Evolutionary conservation across 2,113 vertebrate genomes (phyloP), one percentile per base, ranked within the genome.

Genomic region (Scomber japonicus): DNA sequence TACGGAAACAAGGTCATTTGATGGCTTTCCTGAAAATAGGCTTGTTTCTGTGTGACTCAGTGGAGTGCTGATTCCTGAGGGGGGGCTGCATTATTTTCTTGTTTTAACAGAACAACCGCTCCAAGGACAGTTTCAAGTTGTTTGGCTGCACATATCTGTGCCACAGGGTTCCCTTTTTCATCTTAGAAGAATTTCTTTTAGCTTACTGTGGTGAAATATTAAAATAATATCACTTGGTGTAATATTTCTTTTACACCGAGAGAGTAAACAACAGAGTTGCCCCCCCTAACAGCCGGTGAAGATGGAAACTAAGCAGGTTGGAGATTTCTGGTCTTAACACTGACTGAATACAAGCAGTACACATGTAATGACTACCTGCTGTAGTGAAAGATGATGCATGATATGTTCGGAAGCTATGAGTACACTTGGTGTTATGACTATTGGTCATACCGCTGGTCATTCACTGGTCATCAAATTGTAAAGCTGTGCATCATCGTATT

Each of bases 1-100:
- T 40, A 27, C 55, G 48, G 71, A 86, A 68, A 80, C 88, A 79
- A 83, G 85, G 71, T 87, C 67, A 75, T 80, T 66, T 55, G 49
- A 74, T 64, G 57, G 69, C 19, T 78, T 81, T 83, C 61, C 66
- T 71, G 60, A 76, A 81, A 78, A 84, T 45, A 67, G 11, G 6
- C 66, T 73, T 30, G 71, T 53, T 69, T 73, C 27, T 69, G 50
- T 80, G 66, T n/a, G 65, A 83, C 66, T 86, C 49, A 2, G 69
- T 57, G 44, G 71, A 55, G 31, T 21, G 44, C 67, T 70, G n/a
- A 61, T 83, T 16, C 24, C 85, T 50, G 75, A 3, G 82, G 63
- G 75, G 54, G 62, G 45, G 24, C 27, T 16, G 44, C 40, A 31
- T 45, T 0, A 74, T 75, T 81, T 83, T 45, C 68, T 72, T 71